Evolutionary conservation across 2,888 invertebrate genomes (phyloP), one percentile per base, ranked within the genome.

Genomic region (Craniophora ligustri): DNA sequence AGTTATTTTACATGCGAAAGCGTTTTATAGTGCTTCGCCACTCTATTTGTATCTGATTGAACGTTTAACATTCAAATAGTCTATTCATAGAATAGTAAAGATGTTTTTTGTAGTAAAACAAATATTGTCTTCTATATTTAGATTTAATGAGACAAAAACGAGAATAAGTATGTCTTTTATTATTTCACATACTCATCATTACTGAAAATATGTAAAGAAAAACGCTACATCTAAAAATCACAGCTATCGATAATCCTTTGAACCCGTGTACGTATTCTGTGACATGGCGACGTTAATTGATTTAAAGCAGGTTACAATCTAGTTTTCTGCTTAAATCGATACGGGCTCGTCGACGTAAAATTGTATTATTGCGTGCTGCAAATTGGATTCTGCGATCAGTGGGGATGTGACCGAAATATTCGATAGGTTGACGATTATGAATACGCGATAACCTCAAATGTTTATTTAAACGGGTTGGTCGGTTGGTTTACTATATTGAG

Each of bases 341-440:
- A 86, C 81, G 66, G 68, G 75, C 75, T 80, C 79, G 79, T 70
- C 76, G 76, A 81, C 75, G 81, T 79, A 81, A 84, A 86, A 86
- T 85, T 84, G 80, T 82, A 86, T 87, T 87, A 87, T 86, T 88
- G 87, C 86, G 81, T 56, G 77, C 81, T 77, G 76, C 75, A 85
- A 87, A 87, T 87, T 83, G 82, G 72, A 84, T 87, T 84, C 68
- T 67, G 78, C 78, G 85, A 85, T 86, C 85, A 82, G 76, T 54
- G 59, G 47, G 72, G 61, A 85, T 86, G 86, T 87, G 87, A 85
- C 75, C 71, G 57, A 61, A 70, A 84, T 84, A 73, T 62, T 19
- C 53, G 60, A 71, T 63, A 69, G 53, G 51, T 65, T 54, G 61
- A 50, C 71, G 64, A 67, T 76, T 74, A 78, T 76, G 59, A 75